Conservation (phyloP, 1,140 invertebrate species). For the Dufourea novaeangliae region DNA sequence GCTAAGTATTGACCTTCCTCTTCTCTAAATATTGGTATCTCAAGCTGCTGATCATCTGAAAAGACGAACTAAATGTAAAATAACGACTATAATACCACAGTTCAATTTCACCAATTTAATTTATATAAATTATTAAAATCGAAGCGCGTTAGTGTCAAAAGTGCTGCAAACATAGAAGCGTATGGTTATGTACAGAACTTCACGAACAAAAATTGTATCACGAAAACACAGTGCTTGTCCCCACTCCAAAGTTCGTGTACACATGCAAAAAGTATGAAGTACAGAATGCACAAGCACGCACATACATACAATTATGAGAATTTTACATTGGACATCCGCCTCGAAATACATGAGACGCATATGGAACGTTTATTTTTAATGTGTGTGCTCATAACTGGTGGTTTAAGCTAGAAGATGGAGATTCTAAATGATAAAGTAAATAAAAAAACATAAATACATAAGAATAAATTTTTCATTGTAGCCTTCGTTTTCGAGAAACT, state of each 20-base stretch:
- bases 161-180: background rate
- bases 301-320: slow-evolving; percentile 5
- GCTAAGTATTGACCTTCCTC: slow-evolving; percentile 92
- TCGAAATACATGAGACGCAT: background rate
- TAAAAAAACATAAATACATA: background rate
- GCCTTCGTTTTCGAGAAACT: too few species aligned
- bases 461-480: too few species aligned
- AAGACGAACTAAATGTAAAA: slow-evolving; percentile 34
- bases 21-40: slow-evolving; percentile 89
- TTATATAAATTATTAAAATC: background rate
- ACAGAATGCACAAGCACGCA: background rate
- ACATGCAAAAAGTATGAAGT: background rate
- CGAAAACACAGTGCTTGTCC: background rate
- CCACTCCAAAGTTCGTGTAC: slow-evolving; percentile 15
- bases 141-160: background rate
- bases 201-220: background rate
- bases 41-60: slow-evolving; percentile 84
- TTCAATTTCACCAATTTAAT: background rate
- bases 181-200: background rate
- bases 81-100: background rate
- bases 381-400: background rate
- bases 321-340: background rate
- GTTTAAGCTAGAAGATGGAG: background rate
- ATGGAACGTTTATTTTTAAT: background rate
- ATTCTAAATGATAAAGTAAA: background rate